Evolutionary conservation across 64 coral and sea anemone genomes (phyloP).

Genomic region (Montipora efflorescens): DNA sequence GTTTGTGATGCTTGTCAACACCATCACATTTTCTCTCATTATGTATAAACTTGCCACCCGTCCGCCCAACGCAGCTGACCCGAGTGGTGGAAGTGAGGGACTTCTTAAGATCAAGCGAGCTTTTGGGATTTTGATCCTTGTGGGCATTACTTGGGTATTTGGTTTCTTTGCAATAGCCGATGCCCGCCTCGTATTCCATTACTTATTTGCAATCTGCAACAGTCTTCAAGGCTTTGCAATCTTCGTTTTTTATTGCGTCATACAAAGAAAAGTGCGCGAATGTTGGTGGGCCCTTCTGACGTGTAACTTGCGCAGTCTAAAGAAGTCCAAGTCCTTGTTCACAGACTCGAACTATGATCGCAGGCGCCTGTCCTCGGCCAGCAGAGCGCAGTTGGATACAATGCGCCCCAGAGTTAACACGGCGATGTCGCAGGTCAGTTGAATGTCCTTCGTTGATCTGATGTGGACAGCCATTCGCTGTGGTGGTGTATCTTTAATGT

Average conservation of each 20-base stretch:
- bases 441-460: background rate
- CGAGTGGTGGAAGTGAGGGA: conserved; percentile 62
- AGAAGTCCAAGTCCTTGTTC: conserved; percentile 83
- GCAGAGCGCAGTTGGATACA: conserved; percentile 74
- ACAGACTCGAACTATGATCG: conserved; percentile 90
- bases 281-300: conserved; percentile 89
- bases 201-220: conserved; percentile 89
- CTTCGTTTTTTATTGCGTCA: conserved; percentile 98
- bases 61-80: conserved; percentile 85
- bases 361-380: conserved; percentile 83
- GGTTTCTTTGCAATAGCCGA: conserved; percentile 88
- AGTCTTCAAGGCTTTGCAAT: conserved; percentile 96
- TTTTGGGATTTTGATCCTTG: conserved; percentile 94
- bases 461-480: background rate
- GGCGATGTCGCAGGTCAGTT: conserved; percentile 82
- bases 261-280: conserved; percentile 92
- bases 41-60: conserved; percentile 98
- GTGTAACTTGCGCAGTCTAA: conserved; percentile 82
- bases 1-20: conserved; percentile 84
- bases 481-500: no score
- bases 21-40: conserved; percentile 79
- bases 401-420: conserved; percentile 82
- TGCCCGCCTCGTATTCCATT: conserved; percentile 87
- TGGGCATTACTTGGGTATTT: conserved; percentile 95
- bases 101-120: conserved; percentile 87